phyloP scores from a whole-genome alignment of 2,113 vertebrate genomes.

The Sphaerodactylus townsendi region DNA sequence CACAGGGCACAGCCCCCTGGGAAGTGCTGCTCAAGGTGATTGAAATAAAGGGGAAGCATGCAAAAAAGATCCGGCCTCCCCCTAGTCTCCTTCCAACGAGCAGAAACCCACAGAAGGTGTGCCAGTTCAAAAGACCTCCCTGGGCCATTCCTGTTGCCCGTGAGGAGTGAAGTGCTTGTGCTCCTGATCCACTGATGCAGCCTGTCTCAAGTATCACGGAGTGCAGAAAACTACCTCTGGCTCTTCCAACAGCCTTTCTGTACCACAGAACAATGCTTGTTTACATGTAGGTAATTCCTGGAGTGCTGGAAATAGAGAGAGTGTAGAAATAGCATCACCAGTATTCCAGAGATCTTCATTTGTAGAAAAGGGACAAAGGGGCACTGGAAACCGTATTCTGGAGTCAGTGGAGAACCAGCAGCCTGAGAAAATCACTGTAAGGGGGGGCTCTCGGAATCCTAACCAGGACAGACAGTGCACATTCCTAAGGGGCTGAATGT shows the following conservation, averaged over 20 bases:
- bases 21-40: background rate
- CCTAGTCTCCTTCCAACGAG: background rate
- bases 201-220: background rate
- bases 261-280: no score
- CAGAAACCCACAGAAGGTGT: background rate
- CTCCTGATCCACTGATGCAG: background rate
- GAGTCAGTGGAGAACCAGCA: background rate
- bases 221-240: background rate
- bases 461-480: background rate
- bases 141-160: background rate
- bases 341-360: no score
- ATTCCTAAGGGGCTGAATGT: background rate
- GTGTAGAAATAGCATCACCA: no score
- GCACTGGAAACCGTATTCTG: background rate
- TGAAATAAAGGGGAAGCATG: no score
- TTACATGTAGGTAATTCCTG: no score
- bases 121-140: background rate
- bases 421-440: background rate
- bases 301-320: no score
- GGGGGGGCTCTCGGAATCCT: background rate
- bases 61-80: no score
- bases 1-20: background rate
- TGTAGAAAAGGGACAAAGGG: background rate
- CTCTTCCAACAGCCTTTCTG: background rate
- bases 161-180: background rate